Evolutionary conservation across 2,113 vertebrate species (phyloP).

Genomic region (Mohoua ochrocephala): DNA sequence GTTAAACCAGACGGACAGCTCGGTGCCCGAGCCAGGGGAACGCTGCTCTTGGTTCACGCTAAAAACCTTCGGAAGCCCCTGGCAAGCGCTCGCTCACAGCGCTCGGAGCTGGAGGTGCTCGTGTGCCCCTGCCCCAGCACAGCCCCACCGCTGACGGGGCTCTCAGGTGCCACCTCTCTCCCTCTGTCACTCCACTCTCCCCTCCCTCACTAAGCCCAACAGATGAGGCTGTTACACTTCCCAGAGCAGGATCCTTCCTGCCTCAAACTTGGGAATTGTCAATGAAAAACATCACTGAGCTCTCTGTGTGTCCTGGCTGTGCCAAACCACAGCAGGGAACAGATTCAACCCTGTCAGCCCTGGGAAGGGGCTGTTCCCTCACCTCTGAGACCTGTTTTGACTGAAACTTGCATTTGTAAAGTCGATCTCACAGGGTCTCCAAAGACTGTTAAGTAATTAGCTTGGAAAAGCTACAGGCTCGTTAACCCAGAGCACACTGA

Average conservation of each 20-base stretch:
- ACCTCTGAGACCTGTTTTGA: not conserved
- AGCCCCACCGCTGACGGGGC: fast-evolving
- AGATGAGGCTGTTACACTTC: not conserved
- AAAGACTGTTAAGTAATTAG: not conserved
- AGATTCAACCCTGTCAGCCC: not conserved
- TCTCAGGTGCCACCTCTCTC: not conserved
- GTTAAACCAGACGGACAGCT: not conserved
- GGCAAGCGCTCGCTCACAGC: not conserved
- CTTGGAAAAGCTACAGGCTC: not conserved
- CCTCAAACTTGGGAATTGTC: not conserved
- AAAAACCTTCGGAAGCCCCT: fast-evolving
- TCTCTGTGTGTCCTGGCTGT: not conserved
- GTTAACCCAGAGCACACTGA: not conserved
- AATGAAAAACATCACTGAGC: not conserved
- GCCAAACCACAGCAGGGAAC: not conserved
- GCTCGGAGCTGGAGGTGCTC: fast-evolving
- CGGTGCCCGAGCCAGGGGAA: not conserved
- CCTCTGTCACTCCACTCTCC: not conserved
- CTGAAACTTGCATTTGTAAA: not conserved
- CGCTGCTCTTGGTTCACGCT: not conserved
- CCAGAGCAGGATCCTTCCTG: not conserved
- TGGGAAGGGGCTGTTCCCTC: not conserved
- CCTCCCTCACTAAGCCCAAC: not conserved
- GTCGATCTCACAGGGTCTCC: not conserved
- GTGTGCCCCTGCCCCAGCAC: not conserved